Evolutionary conservation across 2,113 vertebrate genomes (phyloP).

Genomic region (Jacana jacana): DNA sequence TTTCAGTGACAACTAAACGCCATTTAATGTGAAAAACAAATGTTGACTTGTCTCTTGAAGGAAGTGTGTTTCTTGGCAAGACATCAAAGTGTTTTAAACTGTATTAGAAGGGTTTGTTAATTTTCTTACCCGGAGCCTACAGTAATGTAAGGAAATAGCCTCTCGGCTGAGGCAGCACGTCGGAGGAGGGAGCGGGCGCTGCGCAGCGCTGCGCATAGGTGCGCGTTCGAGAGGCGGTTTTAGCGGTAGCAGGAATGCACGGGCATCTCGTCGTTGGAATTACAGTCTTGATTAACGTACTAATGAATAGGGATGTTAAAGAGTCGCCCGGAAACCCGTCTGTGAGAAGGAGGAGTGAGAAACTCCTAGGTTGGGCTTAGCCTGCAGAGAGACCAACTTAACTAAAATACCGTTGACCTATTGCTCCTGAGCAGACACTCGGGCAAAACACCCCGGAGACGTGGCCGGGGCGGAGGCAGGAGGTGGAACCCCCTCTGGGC

Average conservation of each 20-base stretch:
- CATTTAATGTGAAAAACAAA: constrained; percentile 88
- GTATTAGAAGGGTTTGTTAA: constrained; percentile 70
- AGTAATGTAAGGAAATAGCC: constrained; percentile 17
- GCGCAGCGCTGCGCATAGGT: background rate
- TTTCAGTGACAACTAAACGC: constrained; percentile 79
- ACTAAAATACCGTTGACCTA: constrained; percentile 54
- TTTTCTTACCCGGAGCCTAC: constrained; percentile 64
- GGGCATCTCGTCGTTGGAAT: constrained; percentile 8
- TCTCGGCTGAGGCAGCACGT: background rate
- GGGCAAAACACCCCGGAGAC: background rate
- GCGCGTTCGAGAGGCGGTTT: background rate
- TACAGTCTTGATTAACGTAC: constrained; percentile 43
- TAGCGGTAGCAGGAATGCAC: background rate
- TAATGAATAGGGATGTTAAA: constrained; percentile 71
- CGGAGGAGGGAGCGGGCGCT: background rate
- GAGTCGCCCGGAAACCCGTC: constrained; percentile 42
- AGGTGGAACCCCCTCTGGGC: background rate
- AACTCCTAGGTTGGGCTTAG: constrained; percentile 38
- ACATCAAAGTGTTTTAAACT: constrained; percentile 79
- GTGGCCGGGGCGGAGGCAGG: background rate
- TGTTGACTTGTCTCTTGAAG: constrained; percentile 84
- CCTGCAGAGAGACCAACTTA: constrained; percentile 30
- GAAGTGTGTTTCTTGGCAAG: constrained; percentile 79
- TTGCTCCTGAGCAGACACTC: background rate
- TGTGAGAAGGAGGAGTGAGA: constrained; percentile 47